Base-by-base conservation (phyloP, 1,140 invertebrate species). In the Apis dorsata region DNA sequence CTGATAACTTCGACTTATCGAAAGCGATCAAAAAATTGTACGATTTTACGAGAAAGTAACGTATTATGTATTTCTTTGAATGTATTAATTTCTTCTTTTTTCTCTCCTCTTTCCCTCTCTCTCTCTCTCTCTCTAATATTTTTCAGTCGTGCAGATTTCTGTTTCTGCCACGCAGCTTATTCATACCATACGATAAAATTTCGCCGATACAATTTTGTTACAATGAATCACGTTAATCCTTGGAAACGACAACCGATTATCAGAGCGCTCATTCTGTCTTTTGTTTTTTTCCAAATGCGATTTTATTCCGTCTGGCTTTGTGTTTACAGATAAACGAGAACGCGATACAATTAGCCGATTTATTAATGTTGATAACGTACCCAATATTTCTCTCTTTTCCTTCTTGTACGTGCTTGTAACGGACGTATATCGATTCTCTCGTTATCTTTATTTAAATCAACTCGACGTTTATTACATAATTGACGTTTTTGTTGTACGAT, bases 381-480 rank as follows among this genome's bases (percentile, higher is more conserved):
- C 15, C 10, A 34, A 34, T 34, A 57, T 21, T 21, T 21, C 19
- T 59, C 11, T n/a, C n/a, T 51, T 70, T 2, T 11, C 15, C 24
- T 51, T 13, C 8, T 1, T 24, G 19, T 12, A 21, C n/a, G 24
- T 57, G 44, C 24, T 9, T 19, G 57, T 57, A 57, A 57, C n/a
- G 28, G 51, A 57, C 55, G 28, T 57, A 19, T 34, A 59, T 59
- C 24, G 28, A 59, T 59, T 24, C 3, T n/a, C 71, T 73, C 12
- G 71, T 44, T 73, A 59, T 55, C 24, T 59, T 55, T 34, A 44
- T 44, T 59, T n/a, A 21, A 24, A 70, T 70, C 21, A 24, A 68
- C 66, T 21, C 49, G 8, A 71, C 24, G 70, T 71, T 73, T 73
- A 73, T 73, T 34, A 59, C 71, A 21, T 44, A 59, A 73, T 59